Conservation (phyloP, 2,797 vertebrate species). For the Pseudocheirus occidentalis region DNA sequence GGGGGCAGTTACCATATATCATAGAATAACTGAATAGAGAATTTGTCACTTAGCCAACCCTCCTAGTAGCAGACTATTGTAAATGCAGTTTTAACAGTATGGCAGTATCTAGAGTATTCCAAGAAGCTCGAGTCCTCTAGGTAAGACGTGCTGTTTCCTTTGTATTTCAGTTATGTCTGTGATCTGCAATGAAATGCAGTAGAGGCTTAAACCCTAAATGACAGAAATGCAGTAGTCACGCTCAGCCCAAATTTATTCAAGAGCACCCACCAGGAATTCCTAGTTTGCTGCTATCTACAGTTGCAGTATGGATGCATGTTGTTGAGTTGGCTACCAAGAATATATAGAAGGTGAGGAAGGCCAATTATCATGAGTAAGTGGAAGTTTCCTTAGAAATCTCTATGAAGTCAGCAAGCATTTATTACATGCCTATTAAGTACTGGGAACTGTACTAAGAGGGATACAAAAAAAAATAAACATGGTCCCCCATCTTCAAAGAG, state of each 20-base stretch:
- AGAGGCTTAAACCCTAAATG: neutral
- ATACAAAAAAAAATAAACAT: neutral
- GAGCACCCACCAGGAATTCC: neutral
- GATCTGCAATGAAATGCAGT: neutral
- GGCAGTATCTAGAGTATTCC: neutral
- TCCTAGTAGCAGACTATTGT: neutral
- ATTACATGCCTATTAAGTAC: neutral
- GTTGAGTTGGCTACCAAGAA: neutral
- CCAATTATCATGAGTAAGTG: neutral
- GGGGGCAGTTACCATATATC: neutral
- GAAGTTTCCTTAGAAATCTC: neutral
- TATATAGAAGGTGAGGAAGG: neutral
- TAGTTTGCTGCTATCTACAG: neutral
- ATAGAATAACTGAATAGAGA: neutral
- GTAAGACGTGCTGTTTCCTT: neutral
- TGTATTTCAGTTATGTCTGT: neutral
- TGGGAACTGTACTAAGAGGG: neutral
- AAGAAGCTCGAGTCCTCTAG: neutral
- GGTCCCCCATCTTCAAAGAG: neutral
- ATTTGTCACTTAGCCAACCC: neutral
- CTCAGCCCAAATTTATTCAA: neutral
- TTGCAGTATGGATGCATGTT: neutral
- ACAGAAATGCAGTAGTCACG: neutral
- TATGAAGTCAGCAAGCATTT: conserved; percentile 16
- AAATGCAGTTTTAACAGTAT: neutral